Percentiles rank a stretch among this genome's conserved stretches.
These are phyloP conservation scores for Amaurobius ferox DNA, from an alignment of 2,888 invertebrate species.

Conservation along the genomic window DNA sequence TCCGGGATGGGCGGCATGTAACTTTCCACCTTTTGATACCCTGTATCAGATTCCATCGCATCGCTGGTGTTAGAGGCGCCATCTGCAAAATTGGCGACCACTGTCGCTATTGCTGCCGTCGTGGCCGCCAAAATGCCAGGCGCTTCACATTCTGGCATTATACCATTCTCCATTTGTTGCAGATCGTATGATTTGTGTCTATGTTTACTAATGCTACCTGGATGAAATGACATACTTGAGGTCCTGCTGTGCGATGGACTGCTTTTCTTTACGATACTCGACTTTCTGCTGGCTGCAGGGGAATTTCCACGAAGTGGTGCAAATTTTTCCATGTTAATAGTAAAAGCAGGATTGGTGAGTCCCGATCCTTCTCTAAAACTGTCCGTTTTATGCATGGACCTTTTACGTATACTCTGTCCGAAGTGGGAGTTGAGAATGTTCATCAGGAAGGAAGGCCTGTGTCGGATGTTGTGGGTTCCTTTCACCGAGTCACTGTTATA, in stretches of 20 bases:
- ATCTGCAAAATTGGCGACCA: constrained; percentile 35
- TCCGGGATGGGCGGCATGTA: constrained; percentile 69
- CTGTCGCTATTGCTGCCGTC: constrained; percentile 45
- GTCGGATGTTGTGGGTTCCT: constrained; percentile 18
- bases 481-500: constrained; percentile 63
- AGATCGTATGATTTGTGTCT: constrained; percentile 55
- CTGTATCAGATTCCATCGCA: neutral
- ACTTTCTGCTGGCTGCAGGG: constrained; percentile 34
- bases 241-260: constrained; percentile 53
- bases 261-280: constrained; percentile 25
- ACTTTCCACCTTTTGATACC: neutral
- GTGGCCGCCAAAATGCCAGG: constrained; percentile 25
- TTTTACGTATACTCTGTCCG: constrained; percentile 53
- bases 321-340: constrained; percentile 5
- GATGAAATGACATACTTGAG: constrained; percentile 59
- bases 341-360: constrained; percentile 52
- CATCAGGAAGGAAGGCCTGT: constrained; percentile 64
- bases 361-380: constrained; percentile 35
- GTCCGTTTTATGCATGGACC: constrained; percentile 40
- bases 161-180: constrained; percentile 42
- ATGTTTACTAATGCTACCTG: constrained; percentile 34
- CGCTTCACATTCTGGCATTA: constrained; percentile 26
- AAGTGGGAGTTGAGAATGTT: constrained; percentile 48
- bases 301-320: constrained; percentile 4
- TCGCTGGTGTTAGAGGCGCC: neutral